Evolutionary conservation across 2,113 vertebrate genomes (phyloP), one percentile per base, ranked within the genome.

Genomic region (Condylura cristata): DNA sequence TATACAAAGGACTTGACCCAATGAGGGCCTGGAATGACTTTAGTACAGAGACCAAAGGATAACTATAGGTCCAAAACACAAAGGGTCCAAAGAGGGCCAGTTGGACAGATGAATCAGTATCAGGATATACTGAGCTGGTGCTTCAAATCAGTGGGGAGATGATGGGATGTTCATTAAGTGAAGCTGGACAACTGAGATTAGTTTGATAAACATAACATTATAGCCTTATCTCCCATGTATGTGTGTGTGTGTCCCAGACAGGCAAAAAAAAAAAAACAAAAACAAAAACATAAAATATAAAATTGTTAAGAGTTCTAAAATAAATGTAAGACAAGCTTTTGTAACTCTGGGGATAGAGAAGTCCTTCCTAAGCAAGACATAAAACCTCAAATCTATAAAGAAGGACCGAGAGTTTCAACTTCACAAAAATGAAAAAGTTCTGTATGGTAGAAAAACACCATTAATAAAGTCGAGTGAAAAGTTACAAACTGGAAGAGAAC

Each of bases 201-300:
- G 61, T 28, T 86, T 48, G 46, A 53, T 34, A 91, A 86, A 60
- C 51, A 76, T 70, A 82, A 88, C 81, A 89, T 72, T 60, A 76
- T 6, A 89, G 61, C 0, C 46, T 88, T 84, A 72, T 74, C 34
- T 71, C 48, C 46, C 72, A 48, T 84, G 51, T 44, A 44, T 56
- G 53, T 56, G 53, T 56, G 20, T 56, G 53, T 56, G 53, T 56
- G 7, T 22, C 68, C 41, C 14, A 58, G 22, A 53, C 20, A 8
- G n/a, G 61, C 71, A 89, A 48, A 91, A 92, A 30, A 74, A 80
- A 86, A 96, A 95, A 76, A 10, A n/a, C n/a, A 48, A 91, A 92
- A 30, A 74, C 80, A 86, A 96, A 95, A 76, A 10, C 53, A 53
- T 10, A 94, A 91, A 92, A 10, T 61, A 53, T 13, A 94, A 91